Evolutionary conservation across 2,797 vertebrate genomes (phyloP).

Genomic region (Thripadectes ignobilis): DNA sequence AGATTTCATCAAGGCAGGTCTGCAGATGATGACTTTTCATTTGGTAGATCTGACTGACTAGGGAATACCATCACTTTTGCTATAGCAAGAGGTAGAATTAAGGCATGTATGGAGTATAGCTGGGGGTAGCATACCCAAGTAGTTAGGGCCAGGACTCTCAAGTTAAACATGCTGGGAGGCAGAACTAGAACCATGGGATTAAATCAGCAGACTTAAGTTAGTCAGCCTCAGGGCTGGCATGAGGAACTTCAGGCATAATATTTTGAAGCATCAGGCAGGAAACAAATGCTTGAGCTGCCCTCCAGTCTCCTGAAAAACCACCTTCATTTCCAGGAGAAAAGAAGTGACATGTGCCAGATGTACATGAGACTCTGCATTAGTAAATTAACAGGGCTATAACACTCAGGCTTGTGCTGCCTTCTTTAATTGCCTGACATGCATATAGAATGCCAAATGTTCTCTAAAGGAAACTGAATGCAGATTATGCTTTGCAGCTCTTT

Average conservation of each 20-base stretch:
- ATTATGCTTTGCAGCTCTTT: conserved; percentile 50
- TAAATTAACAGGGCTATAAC: conserved; percentile 65
- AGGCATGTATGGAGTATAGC: not conserved
- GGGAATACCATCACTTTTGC: not conserved
- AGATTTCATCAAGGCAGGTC: not conserved
- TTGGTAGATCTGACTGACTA: not conserved
- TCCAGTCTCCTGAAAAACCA: conserved; percentile 48
- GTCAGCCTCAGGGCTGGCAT: not conserved
- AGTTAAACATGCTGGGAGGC: not conserved
- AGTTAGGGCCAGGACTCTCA: not conserved
- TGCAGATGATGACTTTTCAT: not conserved
- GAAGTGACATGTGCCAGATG: conserved; percentile 65
- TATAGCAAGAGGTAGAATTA: not conserved
- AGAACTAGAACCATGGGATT: not conserved
- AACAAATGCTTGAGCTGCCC: conserved; percentile 53
- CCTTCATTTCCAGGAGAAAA: conserved; percentile 57
- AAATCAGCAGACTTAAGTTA: not conserved
- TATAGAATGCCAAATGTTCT: conserved; percentile 57
- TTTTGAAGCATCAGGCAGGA: conserved; percentile 45
- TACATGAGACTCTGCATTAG: conserved; percentile 57
- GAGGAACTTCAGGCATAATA: not conserved
- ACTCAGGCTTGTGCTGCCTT: conserved; percentile 52
- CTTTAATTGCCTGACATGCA: conserved; percentile 66
- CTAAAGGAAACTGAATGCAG: conserved; percentile 51
- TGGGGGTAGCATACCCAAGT: not conserved